Evolutionary conservation across 2,797 vertebrate genomes (phyloP).

Genomic region (Babyrousa celebensis): DNA sequence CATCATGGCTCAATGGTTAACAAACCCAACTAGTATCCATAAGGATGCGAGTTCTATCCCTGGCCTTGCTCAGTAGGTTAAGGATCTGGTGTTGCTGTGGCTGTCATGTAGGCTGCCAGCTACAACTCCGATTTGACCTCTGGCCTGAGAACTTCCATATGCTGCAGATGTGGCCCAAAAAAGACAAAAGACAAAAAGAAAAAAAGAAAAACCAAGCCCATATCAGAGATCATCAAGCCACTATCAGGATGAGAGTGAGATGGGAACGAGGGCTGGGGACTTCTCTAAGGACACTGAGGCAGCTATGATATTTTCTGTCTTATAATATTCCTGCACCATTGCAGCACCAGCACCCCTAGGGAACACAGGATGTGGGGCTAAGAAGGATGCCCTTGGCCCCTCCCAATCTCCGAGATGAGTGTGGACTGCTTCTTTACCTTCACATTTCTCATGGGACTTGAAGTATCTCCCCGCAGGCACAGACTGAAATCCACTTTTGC

Average conservation of each 20-base stretch:
- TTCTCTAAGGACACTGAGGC: not conserved
- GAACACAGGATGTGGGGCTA: not conserved
- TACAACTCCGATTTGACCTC: too few relatives aligned
- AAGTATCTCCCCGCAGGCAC: fast-evolving
- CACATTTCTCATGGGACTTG: slow-evolving; percentile 9
- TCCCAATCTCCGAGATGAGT: not conserved
- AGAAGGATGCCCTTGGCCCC: not conserved
- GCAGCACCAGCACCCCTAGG: not conserved
- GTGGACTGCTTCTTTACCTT: slow-evolving; percentile 64
- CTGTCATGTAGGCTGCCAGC: too few relatives aligned
- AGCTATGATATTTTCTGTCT: not conserved
- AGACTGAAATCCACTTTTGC: slow-evolving; percentile 50
- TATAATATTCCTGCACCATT: not conserved
- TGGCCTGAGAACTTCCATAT: too few relatives aligned
- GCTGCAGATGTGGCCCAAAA: too few relatives aligned
- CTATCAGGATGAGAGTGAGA: not conserved
- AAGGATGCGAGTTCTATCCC: too few relatives aligned
- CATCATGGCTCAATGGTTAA: too few relatives aligned
- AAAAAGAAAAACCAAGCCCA: not conserved
- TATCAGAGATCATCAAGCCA: not conserved
- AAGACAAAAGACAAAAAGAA: too few relatives aligned
- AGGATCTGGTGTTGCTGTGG: too few relatives aligned
- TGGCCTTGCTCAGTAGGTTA: too few relatives aligned
- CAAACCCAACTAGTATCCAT: too few relatives aligned
- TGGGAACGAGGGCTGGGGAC: not conserved